phyloP scores from a whole-genome alignment of 2,888 invertebrate species.

The Sesia apiformis region DNA sequence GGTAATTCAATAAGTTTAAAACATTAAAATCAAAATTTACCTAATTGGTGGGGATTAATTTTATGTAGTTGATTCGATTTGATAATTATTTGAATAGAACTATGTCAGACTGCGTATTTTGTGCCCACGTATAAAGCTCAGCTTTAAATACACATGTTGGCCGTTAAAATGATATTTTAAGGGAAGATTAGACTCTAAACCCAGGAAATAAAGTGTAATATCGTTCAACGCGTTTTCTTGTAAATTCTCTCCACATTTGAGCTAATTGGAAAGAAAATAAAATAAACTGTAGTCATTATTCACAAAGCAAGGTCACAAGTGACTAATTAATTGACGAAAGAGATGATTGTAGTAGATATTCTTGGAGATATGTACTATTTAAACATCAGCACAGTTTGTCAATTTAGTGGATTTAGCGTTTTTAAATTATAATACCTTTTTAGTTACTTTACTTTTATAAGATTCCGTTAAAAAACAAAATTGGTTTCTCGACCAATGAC shows the following conservation, averaged over 20 bases:
- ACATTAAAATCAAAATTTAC: too few species aligned
- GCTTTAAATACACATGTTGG: neutral
- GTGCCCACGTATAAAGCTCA: neutral
- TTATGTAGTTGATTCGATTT: too few species aligned
- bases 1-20: too few species aligned
- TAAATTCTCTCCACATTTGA: conserved; percentile 19
- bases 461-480: too few species aligned
- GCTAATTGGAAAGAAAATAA: conserved; percentile 50
- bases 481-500: too few species aligned
- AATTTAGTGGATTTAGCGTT: too few species aligned
- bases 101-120: too few species aligned
- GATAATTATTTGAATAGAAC: too few species aligned
- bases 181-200: neutral
- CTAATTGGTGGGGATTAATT: too few species aligned
- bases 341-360: conserved; percentile 19
- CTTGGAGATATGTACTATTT: neutral
- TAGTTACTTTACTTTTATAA: too few species aligned
- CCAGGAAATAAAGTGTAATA: neutral
- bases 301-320: conserved; percentile 35
- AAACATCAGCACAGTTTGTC: too few species aligned
- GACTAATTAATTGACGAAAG: conserved; percentile 46
- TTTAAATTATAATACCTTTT: too few species aligned
- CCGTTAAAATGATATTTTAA: neutral
- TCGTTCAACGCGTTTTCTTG: conserved; percentile 9
- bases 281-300: conserved; percentile 39